A percentile compares a stretch with the other conserved stretches of the same genome.
Conservation (phyloP, 2,888 invertebrate genomes). For the Drosophila affinis region DNA sequence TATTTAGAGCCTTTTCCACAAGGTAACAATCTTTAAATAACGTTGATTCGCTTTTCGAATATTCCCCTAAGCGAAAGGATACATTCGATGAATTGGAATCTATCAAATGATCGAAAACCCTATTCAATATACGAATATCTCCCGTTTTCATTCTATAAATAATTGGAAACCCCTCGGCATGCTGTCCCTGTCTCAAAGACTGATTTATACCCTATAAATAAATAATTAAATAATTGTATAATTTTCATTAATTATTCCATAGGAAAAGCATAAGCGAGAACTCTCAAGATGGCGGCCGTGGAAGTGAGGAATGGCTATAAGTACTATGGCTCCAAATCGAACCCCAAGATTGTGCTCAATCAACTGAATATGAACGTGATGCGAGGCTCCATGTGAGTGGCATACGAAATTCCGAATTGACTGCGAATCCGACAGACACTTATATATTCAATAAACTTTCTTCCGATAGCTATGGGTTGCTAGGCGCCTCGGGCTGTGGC, state of each 20-base stretch:
- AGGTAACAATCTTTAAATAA: too few relatives aligned
- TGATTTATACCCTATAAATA: neutral
- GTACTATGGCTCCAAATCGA: constrained; percentile 86
- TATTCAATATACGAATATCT: too few relatives aligned
- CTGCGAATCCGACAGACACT: neutral
- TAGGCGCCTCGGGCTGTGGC: constrained; percentile 95
- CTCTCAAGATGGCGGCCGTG: constrained; percentile 85
- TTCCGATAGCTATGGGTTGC: constrained; percentile 89
- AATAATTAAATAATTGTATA: neutral
- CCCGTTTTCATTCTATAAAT: too few relatives aligned
- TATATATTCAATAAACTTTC: neutral
- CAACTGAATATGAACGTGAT: constrained; percentile 90
- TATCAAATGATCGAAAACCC: too few relatives aligned
- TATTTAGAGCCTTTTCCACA: neutral
- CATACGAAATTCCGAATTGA: constrained; percentile 55
- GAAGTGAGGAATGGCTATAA: constrained; percentile 88
- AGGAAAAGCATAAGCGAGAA: constrained; percentile 21
- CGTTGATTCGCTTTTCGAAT: too few relatives aligned
- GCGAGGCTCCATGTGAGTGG: constrained; percentile 90
- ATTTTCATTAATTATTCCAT: constrained; percentile 14
- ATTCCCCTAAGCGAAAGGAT: too few relatives aligned
- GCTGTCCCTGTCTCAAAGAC: neutral
- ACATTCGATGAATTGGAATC: too few relatives aligned
- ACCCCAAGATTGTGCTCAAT: constrained; percentile 86
- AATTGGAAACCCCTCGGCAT: too few relatives aligned